Conservation (phyloP, 2,113 vertebrate species). For the Perca flavescens region DNA sequence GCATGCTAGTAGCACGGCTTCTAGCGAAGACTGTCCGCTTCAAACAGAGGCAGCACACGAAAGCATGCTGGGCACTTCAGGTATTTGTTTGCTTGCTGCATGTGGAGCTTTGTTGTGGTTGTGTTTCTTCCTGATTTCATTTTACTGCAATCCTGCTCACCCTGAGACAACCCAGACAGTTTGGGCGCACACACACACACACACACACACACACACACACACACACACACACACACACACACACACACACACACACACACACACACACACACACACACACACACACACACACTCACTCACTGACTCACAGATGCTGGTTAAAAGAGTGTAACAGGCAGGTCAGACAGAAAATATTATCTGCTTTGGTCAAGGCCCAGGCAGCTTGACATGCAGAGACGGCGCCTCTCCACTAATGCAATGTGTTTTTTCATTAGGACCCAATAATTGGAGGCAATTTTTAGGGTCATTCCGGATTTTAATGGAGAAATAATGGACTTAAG, state of each 20-base stretch:
- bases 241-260: background rate
- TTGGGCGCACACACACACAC: too few species aligned
- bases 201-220: background rate
- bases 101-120: background rate
- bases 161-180: too few species aligned
- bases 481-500: constrained; percentile 62
- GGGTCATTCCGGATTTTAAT: constrained; percentile 67
- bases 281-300: too few species aligned
- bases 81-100: background rate
- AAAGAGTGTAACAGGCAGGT: constrained; percentile 35
- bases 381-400: constrained; percentile 29
- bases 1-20: background rate
- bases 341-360: constrained; percentile 51
- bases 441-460: constrained; percentile 64
- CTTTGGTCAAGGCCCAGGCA: constrained; percentile 25
- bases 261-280: background rate
- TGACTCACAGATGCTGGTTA: background rate
- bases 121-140: background rate
- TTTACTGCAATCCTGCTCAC: too few species aligned
- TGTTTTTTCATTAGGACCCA: constrained; percentile 53
- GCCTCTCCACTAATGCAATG: constrained; percentile 24
- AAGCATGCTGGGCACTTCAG: background rate
- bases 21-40: background rate
- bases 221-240: background rate
- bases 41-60: background rate